Base-by-base conservation (phyloP, 1,140 invertebrate species). In the Drosophila lini region DNA sequence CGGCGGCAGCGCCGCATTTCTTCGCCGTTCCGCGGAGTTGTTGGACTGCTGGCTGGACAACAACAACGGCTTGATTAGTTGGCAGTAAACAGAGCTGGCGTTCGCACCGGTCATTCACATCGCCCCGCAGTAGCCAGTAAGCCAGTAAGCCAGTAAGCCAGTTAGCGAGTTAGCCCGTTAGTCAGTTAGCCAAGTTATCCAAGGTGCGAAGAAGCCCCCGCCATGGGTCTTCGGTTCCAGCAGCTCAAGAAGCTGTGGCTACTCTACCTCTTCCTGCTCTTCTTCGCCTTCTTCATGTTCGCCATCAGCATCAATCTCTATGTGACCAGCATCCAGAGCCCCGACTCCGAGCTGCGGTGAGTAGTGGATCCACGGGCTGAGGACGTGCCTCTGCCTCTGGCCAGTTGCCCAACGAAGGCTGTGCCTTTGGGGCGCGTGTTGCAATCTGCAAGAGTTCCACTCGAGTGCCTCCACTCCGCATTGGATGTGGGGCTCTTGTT, bases 211-310 rank as follows among this genome's bases (percentile, higher is more conserved):
- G 16, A 40, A 52, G 62, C 70, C 56, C 40, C 40, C 73, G 70
- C 48, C 53, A 92, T 92, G 91, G 91, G 91, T 74, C 78, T 92
- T 50, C 81, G 73, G 40, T 92, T 92, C 58, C 88, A 91, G 60
- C 84, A 92, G 70, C 58, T 92, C 16, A 91, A 91, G 78, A 92
- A 92, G 69, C 76, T 92, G 7, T 92, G 91, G 91, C 70, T 92
- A 7, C 71, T 92, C 22, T 92, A 92, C 62, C 62, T 92, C 44
- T 92, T 92, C 59, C 78, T 92, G 64, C 57, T 92, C 50, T 91
- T 92, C 62, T 92, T 92, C 79, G 91, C 91, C 52, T 92, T 92
- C 78, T 92, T 92, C 55, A 92, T 92, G 91, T 92, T 92, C 78
- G 91, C 91, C 63, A 81, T 92, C 68, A 92, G 91, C 83, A 92